Evolutionary conservation across 1,140 invertebrate species (phyloP).

Genomic region (Leptinotarsa undecemlineata): DNA sequence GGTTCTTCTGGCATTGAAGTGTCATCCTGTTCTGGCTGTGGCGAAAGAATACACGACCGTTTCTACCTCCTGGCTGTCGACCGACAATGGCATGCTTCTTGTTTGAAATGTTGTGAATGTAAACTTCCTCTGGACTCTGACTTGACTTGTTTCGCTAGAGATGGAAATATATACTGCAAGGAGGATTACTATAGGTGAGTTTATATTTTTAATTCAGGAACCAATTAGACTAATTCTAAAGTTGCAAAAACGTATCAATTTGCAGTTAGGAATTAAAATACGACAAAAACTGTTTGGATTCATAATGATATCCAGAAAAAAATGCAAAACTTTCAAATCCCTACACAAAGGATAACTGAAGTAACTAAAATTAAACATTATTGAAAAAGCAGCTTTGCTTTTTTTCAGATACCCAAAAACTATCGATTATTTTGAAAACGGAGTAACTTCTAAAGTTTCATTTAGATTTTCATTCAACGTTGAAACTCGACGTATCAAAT

Average conservation of each 20-base stretch:
- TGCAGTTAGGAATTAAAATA: neutral
- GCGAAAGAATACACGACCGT: constrained; percentile 55
- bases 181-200: constrained; percentile 92
- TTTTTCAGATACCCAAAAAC: no score
- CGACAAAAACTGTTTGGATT: neutral
- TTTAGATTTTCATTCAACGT: no score
- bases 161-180: constrained; percentile 92
- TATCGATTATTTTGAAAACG: no score
- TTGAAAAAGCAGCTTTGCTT: no score
- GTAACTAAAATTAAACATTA: no score
- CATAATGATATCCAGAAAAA: no score
- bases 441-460: no score
- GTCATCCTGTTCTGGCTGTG: constrained; percentile 52
- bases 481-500: no score
- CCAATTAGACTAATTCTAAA: neutral
- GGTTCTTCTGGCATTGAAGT: constrained; percentile 47
- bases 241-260: neutral
- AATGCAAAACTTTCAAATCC: no score
- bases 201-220: neutral
- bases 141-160: constrained; percentile 85
- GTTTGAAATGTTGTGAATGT: constrained; percentile 86
- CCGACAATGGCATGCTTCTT: constrained; percentile 85
- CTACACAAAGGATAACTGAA: no score
- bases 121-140: constrained; percentile 81
- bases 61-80: constrained; percentile 89